Conservation (phyloP, 2,113 vertebrate species). For the Sminthopsis crassicaudata region DNA sequence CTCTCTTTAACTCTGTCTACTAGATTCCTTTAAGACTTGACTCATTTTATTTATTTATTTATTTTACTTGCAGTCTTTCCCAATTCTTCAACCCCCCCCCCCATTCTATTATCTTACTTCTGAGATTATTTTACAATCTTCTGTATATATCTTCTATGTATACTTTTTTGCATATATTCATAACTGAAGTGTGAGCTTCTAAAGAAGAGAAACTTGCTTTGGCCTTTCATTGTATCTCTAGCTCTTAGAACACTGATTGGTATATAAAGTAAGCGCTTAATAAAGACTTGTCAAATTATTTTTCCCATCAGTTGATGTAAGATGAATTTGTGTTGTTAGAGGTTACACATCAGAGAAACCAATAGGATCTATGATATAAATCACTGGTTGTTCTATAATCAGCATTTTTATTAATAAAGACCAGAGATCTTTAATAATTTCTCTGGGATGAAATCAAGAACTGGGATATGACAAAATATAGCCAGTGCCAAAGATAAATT, state of each 20-base stretch:
- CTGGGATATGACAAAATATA: not conserved
- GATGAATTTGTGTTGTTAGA: not conserved
- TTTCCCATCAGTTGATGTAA: not conserved
- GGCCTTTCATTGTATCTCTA: not conserved
- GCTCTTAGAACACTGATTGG: not conserved
- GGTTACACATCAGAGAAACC: not conserved
- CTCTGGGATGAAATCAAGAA: not conserved
- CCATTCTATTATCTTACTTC: not conserved
- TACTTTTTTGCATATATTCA: not conserved
- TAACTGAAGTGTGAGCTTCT: not conserved
- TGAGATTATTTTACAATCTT: not conserved
- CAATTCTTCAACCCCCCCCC: no score
- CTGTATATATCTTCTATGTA: not conserved
- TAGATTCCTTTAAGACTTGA: not conserved
- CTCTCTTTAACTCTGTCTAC: not conserved
- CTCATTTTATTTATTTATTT: not conserved
- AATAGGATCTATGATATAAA: not conserved
- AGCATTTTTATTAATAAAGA: not conserved
- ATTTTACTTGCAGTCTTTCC: not conserved
- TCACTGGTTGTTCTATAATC: not conserved
- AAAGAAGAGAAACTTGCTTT: not conserved
- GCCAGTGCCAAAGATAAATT: not conserved
- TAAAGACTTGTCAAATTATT: not conserved
- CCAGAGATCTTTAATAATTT: not conserved
- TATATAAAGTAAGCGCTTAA: not conserved